Percentiles rank a stretch among this genome's conserved stretches.
phyloP scores from a whole-genome alignment of 1,140 invertebrate genomes.

The Cydia fagiglandana region DNA sequence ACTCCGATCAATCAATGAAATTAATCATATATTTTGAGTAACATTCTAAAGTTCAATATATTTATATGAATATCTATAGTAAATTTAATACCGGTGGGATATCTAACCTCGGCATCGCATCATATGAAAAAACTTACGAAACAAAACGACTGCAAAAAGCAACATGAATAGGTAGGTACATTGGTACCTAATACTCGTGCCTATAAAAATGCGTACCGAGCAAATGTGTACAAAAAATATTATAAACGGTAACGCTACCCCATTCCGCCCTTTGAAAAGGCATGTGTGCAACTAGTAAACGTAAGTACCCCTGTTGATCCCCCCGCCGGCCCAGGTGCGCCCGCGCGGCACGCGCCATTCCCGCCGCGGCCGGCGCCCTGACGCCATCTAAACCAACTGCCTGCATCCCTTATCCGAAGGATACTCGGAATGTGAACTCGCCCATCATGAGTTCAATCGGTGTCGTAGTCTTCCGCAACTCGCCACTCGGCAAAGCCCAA shows the following conservation, averaged over 20 bases:
- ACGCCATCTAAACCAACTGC: slow-evolving; percentile 61
- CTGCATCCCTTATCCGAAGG: slow-evolving; percentile 36
- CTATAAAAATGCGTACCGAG: too few relatives aligned
- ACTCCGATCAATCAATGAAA: too few relatives aligned
- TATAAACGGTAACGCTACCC: slow-evolving; percentile 50
- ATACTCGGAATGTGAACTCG: slow-evolving; percentile 42
- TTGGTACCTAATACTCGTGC: too few relatives aligned
- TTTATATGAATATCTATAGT: too few relatives aligned
- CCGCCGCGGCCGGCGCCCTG: slow-evolving; percentile 68
- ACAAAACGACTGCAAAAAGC: too few relatives aligned
- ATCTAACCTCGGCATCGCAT: too few relatives aligned
- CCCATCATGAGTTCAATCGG: slow-evolving; percentile 72
- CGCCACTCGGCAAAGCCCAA: slow-evolving; percentile 67
- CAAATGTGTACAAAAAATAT: too few relatives aligned
- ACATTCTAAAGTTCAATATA: too few relatives aligned
- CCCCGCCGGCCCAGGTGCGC: slow-evolving; percentile 76
- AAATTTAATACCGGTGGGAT: too few relatives aligned
- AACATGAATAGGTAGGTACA: too few relatives aligned
- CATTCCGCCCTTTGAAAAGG: slow-evolving; percentile 66
- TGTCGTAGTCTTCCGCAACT: slow-evolving; percentile 72
- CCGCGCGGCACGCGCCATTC: slow-evolving; percentile 76
- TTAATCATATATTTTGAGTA: too few relatives aligned
- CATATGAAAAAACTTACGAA: too few relatives aligned
- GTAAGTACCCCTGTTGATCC: slow-evolving; percentile 78
- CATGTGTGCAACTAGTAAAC: slow-evolving; percentile 78